Evolutionary conservation across 1,140 invertebrate genomes (phyloP), one percentile per base, ranked within the genome.

Genomic region (Drosophila equinoxialis): DNA sequence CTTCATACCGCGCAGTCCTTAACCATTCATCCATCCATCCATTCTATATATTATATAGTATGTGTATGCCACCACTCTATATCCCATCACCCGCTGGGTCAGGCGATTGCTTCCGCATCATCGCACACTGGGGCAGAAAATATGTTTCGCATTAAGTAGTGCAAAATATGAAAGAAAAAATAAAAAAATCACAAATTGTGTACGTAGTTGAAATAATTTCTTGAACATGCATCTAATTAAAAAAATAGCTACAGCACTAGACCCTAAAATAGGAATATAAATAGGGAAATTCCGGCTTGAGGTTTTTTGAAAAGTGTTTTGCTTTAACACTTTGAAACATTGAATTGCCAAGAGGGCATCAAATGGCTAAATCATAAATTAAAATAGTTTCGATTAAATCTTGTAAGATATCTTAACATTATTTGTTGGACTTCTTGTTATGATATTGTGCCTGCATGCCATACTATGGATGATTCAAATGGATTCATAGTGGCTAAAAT

Each of bases 21-120:
- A 8, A 37, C 35, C 35, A 37, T 37, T 70, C 71, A 37, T 62
- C 72, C 69, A 54, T 55, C 62, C 62, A 66, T 63, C 11, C 14
- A 20, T 39, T 0, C 35, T 37, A 37, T 48, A 48, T 48, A 48
- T 17, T 48, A 48, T 48, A 48, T 17, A 17, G 55, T 58, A 58
- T 33, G 13, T 33, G 26, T 14, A 14, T 33, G 13, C 54, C 30
- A 30, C 30, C 30, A 30, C 8, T 6, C 23, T 55, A 8, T 57
- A 13, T 13, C 41, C 30, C 62, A 63, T 59, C 69, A 66, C 41
- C 74, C 73, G 65, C 73, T 76, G 65, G 74, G 74, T 76, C 74
- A 76, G 76, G 74, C 65, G 73, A 76, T 76, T 76, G 65, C 74
- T 76, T 76, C 74, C 74, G 73, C 74, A 76, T 77, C 74, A 76